These are phyloP conservation scores for Philypnodon macrostomus DNA, from an alignment of 2,797 vertebrate species.

Conservation along the genomic window DNA sequence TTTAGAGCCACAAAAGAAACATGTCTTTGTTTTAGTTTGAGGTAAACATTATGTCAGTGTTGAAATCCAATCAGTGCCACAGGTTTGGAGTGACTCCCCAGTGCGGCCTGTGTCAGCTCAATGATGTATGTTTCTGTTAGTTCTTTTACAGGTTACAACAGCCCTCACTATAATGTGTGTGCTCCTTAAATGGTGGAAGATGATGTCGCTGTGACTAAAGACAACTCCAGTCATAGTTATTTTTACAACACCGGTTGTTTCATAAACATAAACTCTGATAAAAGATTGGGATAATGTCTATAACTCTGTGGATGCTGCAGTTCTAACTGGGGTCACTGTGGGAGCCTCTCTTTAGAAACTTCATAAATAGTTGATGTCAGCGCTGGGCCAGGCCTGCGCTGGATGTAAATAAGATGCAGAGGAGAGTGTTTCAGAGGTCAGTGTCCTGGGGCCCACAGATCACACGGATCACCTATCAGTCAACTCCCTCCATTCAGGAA, in stretches of 20 bases:
- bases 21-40: constrained; percentile 38
- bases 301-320: constrained; percentile 5
- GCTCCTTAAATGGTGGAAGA: constrained; percentile 36
- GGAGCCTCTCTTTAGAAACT: constrained; percentile 54
- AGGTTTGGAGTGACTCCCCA: constrained; percentile 34
- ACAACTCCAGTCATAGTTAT: constrained; percentile 37
- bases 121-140: constrained; percentile 28
- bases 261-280: neutral
- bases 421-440: constrained; percentile 60
- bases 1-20: constrained; percentile 32
- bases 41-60: constrained; percentile 24
- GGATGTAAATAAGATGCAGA: constrained; percentile 69
- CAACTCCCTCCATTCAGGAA: neutral
- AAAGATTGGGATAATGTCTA: neutral
- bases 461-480: constrained; percentile 35
- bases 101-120: constrained; percentile 23
- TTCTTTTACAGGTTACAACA: constrained; percentile 25
- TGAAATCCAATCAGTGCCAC: constrained; percentile 25
- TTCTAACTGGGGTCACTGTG: constrained; percentile 33
- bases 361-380: constrained; percentile 72
- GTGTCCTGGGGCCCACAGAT: constrained; percentile 41
- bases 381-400: constrained; percentile 51
- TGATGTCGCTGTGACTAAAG: constrained; percentile 31
- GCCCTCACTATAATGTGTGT: constrained; percentile 13
- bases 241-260: constrained; percentile 21